Evolutionary conservation across 2,888 invertebrate genomes (phyloP).

Genomic region (Pheosia tremula): DNA sequence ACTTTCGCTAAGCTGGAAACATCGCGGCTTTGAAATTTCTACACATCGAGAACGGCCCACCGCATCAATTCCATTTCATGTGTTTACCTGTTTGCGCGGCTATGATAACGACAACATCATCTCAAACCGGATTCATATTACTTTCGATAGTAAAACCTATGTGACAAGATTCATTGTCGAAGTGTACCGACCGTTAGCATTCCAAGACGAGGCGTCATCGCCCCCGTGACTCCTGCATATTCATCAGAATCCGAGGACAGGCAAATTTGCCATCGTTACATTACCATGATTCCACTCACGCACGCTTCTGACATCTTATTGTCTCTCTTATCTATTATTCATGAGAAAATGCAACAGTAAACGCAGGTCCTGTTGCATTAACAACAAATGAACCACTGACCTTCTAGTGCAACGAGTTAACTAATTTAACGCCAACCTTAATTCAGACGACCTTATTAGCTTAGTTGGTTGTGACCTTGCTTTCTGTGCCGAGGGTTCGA

Average conservation of each 20-base stretch:
- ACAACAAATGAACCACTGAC: slow-evolving; percentile 50
- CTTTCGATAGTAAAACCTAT: slow-evolving; percentile 54
- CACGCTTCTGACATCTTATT: slow-evolving; percentile 48
- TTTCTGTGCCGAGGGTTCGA: too few relatives aligned
- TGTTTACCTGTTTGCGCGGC: slow-evolving; percentile 9
- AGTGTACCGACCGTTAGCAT: slow-evolving; percentile 78
- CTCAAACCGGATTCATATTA: slow-evolving; percentile 54
- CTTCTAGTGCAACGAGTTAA: slow-evolving; percentile 39
- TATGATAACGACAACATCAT: slow-evolving; percentile 29
- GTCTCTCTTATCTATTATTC: slow-evolving; percentile 63
- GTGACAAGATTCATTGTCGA: slow-evolving; percentile 58
- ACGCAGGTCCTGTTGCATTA: slow-evolving; percentile 46
- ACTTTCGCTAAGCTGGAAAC: too few relatives aligned
- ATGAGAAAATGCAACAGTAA: slow-evolving; percentile 53
- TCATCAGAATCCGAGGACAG: slow-evolving; percentile 70
- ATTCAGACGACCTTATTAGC: too few relatives aligned
- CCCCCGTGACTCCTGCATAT: slow-evolving; percentile 74
- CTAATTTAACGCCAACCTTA: slow-evolving; percentile 15
- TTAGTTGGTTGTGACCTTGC: too few relatives aligned
- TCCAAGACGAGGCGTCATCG: slow-evolving; percentile 71
- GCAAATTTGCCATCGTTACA: slow-evolving; percentile 70
- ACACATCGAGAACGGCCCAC: too few relatives aligned
- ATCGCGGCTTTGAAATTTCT: too few relatives aligned
- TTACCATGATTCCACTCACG: slow-evolving; percentile 64
- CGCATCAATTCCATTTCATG: slow-evolving; percentile 12